Conservation (phyloP, 35 echinoderm and acorn worm genomes). For the Lytechinus variegatus region DNA sequence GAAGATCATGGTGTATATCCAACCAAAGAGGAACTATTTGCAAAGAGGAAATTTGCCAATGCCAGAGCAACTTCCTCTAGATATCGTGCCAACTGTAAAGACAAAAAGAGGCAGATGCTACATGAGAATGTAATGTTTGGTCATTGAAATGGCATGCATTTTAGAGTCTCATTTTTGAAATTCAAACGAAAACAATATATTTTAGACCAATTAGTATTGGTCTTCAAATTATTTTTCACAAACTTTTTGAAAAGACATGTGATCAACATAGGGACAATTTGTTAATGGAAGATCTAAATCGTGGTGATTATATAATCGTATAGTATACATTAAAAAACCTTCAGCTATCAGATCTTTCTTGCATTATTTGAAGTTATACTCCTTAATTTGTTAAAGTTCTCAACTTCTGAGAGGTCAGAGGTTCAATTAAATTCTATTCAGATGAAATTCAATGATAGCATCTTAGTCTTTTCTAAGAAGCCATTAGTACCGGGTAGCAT, state of each 20-base stretch:
- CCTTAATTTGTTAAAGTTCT: neutral
- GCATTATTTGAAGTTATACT: neutral
- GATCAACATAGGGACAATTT: neutral
- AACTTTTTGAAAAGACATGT: neutral
- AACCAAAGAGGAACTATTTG: conserved; percentile 82
- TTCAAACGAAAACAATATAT: neutral
- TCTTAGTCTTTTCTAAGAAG: too few relatives aligned
- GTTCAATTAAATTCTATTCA: too few relatives aligned
- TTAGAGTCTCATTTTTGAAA: neutral
- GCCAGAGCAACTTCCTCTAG: conserved; percentile 74
- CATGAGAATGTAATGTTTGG: conserved; percentile 43
- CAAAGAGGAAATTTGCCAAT: conserved; percentile 90
- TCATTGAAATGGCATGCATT: neutral
- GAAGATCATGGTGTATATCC: conserved; percentile 84
- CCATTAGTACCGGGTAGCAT: too few relatives aligned
- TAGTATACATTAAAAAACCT: too few relatives aligned
- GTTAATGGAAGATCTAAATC: neutral
- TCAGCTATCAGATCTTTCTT: too few relatives aligned
- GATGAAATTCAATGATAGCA: too few relatives aligned
- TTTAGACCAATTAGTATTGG: neutral
- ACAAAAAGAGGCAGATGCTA: conserved; percentile 61
- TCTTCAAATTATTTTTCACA: neutral
- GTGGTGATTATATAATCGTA: too few relatives aligned
- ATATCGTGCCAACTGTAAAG: conserved; percentile 71
- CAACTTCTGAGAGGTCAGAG: too few relatives aligned